These are phyloP conservation scores for Acrossocheilus fasciatus DNA, from an alignment of 2,797 vertebrate genomes.

Conservation along the genomic window DNA sequence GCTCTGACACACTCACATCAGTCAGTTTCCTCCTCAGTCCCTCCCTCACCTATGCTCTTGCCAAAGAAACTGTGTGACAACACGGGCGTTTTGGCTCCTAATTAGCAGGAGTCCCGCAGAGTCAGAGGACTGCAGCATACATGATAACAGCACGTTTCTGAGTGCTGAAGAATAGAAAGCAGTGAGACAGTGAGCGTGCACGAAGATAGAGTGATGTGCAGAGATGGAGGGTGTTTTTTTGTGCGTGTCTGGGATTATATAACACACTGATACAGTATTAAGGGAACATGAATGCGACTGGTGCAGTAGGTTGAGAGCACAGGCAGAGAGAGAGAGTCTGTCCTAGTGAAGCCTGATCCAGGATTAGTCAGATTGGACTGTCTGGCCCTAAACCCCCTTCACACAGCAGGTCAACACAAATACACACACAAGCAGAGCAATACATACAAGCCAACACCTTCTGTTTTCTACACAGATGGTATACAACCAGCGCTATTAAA, in stretches of 20 bases:
- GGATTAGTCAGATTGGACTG: slow-evolving; percentile 59
- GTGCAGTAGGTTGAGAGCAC: slow-evolving; percentile 24
- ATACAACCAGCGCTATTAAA: neutral
- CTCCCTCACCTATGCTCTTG: slow-evolving; percentile 14
- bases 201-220: slow-evolving; percentile 1
- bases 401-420: slow-evolving; percentile 38
- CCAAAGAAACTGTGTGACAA: slow-evolving; percentile 35
- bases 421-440: neutral
- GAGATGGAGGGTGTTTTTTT: neutral
- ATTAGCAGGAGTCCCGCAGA: slow-evolving; percentile 3
- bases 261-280: slow-evolving; percentile 42
- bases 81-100: slow-evolving; percentile 18
- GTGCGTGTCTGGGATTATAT: slow-evolving; percentile 24
- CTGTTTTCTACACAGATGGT: neutral
- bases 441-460: neutral
- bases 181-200: neutral
- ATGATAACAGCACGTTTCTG: neutral
- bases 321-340: slow-evolving; percentile 10
- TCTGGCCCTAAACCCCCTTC: slow-evolving; percentile 50
- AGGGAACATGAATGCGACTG: slow-evolving; percentile 34
- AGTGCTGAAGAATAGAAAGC: neutral
- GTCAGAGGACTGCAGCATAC: neutral
- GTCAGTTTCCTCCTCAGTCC: slow-evolving; percentile 29
- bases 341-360: slow-evolving; percentile 52
- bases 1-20: slow-evolving; percentile 47